Evolutionary conservation across 2,113 vertebrate genomes (phyloP), one percentile per base, ranked within the genome.

Genomic region (Sturnira hondurensis): DNA sequence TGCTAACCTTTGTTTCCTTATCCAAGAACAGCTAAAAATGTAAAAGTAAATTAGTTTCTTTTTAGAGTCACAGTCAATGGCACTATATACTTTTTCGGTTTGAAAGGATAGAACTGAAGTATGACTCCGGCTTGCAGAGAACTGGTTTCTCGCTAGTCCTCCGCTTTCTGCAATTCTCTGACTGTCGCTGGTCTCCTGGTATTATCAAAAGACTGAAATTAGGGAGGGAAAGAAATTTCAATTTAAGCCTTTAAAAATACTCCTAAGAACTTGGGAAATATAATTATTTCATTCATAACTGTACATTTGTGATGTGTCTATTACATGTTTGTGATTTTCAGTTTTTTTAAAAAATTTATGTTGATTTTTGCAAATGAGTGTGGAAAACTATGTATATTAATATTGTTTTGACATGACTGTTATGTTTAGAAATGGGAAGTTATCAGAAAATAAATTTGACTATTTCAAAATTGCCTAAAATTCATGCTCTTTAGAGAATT

Each of bases 11-110:
- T 98, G 98, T 99, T 99, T 99, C 99, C 98, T 99, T 99, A 99
- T 99, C 98, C 98, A 97, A 98, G 97, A 98, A 98, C 98, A 98
- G 98, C 98, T 99, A 98, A 98, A 99, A 98, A 98, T 98, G 85
- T 87, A 95, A 52, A 97, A 36, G 50, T 86, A 87, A 89, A 92
- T 82, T 88, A 94, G 56, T 41, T 76, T 73, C 83, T 94, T 70
- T 95, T 89, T 76, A 41, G 63, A 73, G 56, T 96, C 20, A 63
- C 84, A 83, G 54, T 38, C 41, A 33, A 96, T 94, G 41, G 91
- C 38, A 45, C 86, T 95, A 45, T 33, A n/a, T 91, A 96, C 68
- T 54, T 96, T 61, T 87, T 92, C 68, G 91, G 31, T 85, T 89
- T 92, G 24, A 70, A 96, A 92, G 70, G 19, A 56, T 96, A 95